A percentile compares a stretch with the other conserved stretches of the same genome.
Evolutionary conservation across 2,113 vertebrate species (phyloP).

Genomic region (Regulus satrapa): DNA sequence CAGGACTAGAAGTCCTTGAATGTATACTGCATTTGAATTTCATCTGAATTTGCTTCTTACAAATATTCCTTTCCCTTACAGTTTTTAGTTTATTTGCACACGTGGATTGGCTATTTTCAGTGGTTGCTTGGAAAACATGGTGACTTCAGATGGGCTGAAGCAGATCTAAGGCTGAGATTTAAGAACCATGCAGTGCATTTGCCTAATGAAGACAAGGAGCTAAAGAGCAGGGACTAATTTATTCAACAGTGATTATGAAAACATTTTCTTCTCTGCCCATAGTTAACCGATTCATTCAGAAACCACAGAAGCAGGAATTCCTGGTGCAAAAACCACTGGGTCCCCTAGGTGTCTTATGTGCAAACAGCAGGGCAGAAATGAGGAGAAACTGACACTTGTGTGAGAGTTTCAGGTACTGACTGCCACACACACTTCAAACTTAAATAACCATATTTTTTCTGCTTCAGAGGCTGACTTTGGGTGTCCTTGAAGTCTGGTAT

Average conservation of each 20-base stretch:
- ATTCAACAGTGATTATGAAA: not conserved
- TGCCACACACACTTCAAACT: not conserved
- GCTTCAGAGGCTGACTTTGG: slow-evolving; percentile 24
- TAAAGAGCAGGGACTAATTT: not conserved
- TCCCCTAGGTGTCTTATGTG: not conserved
- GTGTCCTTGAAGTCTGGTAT: slow-evolving; percentile 18
- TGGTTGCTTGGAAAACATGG: not conserved
- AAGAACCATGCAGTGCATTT: not conserved
- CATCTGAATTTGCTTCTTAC: not conserved
- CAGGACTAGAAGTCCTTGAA: not conserved
- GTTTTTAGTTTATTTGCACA: not conserved
- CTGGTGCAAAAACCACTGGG: not conserved
- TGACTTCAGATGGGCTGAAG: not conserved
- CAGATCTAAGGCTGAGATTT: not conserved
- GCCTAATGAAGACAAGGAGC: not conserved
- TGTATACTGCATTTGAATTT: not conserved
- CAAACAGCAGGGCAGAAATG: not conserved
- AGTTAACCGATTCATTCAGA: not conserved
- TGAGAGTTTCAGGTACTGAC: not conserved
- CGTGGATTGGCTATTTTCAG: not conserved
- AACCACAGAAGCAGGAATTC: not conserved
- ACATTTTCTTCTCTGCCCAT: not conserved
- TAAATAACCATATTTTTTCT: not conserved
- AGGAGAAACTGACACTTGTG: not conserved
- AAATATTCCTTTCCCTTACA: not conserved